Base-by-base conservation (phyloP, 2,113 vertebrate species). In the Passer montanus region DNA sequence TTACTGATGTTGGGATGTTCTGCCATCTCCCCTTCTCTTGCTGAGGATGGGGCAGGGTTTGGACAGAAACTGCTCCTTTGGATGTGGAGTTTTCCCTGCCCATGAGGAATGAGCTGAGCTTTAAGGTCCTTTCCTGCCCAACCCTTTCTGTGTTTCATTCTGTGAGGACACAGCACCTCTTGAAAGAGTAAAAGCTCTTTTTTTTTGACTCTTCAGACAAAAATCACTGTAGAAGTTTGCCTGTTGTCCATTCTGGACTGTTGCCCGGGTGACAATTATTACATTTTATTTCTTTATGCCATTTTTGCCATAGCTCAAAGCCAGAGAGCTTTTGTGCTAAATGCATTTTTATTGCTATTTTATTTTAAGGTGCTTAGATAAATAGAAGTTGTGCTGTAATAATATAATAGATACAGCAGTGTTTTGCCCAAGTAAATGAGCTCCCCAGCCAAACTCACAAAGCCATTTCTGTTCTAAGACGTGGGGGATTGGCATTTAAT, bases 41-140 rank as follows among this genome's bases (percentile, higher is more conserved):
- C 44, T 88, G 79, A 21, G 74, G 69, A 16, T 33, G 67, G 63
- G 58, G 49, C 62, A 64, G 67, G 62, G 68, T 47, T 26, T 50
- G 60, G 72, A 43, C 37, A 55, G 47, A 60, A 87, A 2, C 15
- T 31, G 49, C 35, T 73, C 0, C 0, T 67, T 33, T 35, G 44
- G 35, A 20, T 43, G 55, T 18, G 55, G 24, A 19, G 8, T 21
- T 76, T 31, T 30, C 53, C 28, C 69, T 60, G 59, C 59, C 68
- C 21, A 0, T 49, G 43, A 21, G 53, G 46, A 26, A 19, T n/a
- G 9, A 47, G 24, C 31, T 47, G 47, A 49, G 26, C 8, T 83
- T 62, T 43, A 20, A 69, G 41, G 26, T 33, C 49, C 27, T 43
- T 63, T 35, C 35, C 63, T 31, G 27, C 70, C 30, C 62, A 83